These are phyloP conservation scores for Sus cebifrons DNA, from an alignment of 2,797 vertebrate genomes.

Conservation along the genomic window DNA sequence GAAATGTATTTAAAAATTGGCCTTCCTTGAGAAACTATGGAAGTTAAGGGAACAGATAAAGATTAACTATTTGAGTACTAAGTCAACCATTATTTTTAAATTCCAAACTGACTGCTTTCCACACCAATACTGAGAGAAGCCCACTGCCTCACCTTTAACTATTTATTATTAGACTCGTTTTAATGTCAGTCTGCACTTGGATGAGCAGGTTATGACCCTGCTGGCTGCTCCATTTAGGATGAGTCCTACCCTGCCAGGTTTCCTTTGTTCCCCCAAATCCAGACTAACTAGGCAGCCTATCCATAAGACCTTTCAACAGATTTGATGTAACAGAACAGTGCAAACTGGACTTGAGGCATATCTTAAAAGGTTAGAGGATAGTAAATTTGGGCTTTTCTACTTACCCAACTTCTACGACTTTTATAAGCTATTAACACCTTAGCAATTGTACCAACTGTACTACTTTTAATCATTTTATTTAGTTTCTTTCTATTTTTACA, in stretches of 20 bases:
- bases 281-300: neutral
- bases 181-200: neutral
- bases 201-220: neutral
- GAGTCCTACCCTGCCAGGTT: neutral
- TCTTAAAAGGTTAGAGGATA: constrained; percentile 23
- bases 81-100: constrained; percentile 66
- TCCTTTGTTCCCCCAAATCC: neutral
- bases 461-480: neutral
- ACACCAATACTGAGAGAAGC: neutral
- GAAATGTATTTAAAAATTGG: neutral
- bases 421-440: neutral
- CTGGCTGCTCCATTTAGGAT: no score
- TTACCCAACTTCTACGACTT: neutral
- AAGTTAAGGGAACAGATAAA: constrained; percentile 48
- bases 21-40: neutral
- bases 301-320: neutral
- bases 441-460: neutral
- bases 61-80: constrained; percentile 39
- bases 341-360: neutral
- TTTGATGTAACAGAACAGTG: neutral
- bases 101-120: constrained; percentile 14
- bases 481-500: neutral
- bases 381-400: neutral
- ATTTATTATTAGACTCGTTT: neutral
- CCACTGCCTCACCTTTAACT: neutral